Percentiles rank a stretch among this genome's conserved stretches.
These are phyloP conservation scores for Pantelozetes paolii DNA, from an alignment of 2,888 invertebrate genomes.

Conservation along the genomic window DNA sequence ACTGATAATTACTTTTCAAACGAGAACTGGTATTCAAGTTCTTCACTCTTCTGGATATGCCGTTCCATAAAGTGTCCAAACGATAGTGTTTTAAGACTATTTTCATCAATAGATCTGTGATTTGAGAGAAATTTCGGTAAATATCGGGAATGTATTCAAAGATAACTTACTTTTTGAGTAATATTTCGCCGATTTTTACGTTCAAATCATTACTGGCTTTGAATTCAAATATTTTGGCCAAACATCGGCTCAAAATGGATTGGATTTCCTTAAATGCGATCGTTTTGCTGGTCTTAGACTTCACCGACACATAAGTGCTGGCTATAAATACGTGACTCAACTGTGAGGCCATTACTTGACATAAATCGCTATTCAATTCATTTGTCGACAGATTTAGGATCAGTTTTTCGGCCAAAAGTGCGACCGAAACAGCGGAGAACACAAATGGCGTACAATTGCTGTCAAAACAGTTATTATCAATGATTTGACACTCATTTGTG, in stretches of 20 bases:
- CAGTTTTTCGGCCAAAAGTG: not conserved
- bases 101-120: not conserved
- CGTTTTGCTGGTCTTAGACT: not conserved
- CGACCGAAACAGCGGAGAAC: not conserved
- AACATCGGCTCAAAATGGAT: not conserved
- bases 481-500: conserved; percentile 19
- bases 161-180: conserved; percentile 9
- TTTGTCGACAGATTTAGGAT: not conserved
- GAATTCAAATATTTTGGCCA: not conserved
- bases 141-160: not conserved
- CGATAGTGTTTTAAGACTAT: not conserved
- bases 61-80: not conserved
- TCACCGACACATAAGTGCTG: not conserved
- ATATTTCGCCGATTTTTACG: not conserved
- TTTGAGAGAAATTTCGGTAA: not conserved
- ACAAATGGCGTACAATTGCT: conserved; percentile 2
- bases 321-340: conserved; percentile 9
- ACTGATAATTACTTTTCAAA: conserved; percentile 12
- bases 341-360: not conserved
- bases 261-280: not conserved
- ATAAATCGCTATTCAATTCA: not conserved
- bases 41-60: not conserved
- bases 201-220: not conserved
- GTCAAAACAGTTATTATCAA: not conserved
- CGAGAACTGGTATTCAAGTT: not conserved